Conservation (phyloP, 2,888 invertebrate species). For the Acholoe squamosa region DNA sequence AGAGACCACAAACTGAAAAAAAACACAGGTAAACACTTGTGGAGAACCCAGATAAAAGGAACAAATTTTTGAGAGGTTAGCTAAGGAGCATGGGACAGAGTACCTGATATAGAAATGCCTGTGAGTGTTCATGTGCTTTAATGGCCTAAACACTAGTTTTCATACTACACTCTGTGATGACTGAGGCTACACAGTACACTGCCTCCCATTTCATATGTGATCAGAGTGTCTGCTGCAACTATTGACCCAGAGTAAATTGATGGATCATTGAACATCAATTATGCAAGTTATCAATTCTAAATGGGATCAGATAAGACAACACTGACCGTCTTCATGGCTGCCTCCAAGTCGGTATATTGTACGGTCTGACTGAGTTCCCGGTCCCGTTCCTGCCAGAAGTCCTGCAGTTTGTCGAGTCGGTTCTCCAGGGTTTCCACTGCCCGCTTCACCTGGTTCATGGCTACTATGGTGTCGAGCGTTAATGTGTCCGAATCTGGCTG, state of each 20-base stretch:
- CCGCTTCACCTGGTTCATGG: slow-evolving; percentile 73
- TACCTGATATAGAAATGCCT: too few species aligned
- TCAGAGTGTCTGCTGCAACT: too few species aligned
- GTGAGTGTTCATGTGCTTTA: too few species aligned
- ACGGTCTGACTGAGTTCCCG: slow-evolving; percentile 63
- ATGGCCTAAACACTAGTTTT: too few species aligned
- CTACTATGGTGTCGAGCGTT: slow-evolving; percentile 75
- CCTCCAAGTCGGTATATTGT: slow-evolving; percentile 68
- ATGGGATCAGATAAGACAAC: background rate
- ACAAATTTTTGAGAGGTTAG: background rate
- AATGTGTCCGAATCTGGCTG: slow-evolving; percentile 72
- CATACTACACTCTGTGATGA: too few species aligned
- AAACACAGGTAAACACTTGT: too few species aligned
- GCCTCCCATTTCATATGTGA: too few species aligned
- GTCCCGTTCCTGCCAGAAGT: slow-evolving; percentile 74
- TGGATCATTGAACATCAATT: too few species aligned
- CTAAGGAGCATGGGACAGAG: too few species aligned
- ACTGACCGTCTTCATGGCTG: slow-evolving; percentile 70
- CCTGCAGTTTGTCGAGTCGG: slow-evolving; percentile 77
- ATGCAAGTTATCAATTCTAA: too few species aligned
- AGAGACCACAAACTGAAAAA: background rate
- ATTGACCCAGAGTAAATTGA: too few species aligned
- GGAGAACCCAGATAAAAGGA: background rate
- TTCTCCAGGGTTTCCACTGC: slow-evolving; percentile 78
- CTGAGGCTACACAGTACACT: too few species aligned